Conservation (phyloP, 64 coral and sea anemone species). For the Astreopora myriophthalma region DNA sequence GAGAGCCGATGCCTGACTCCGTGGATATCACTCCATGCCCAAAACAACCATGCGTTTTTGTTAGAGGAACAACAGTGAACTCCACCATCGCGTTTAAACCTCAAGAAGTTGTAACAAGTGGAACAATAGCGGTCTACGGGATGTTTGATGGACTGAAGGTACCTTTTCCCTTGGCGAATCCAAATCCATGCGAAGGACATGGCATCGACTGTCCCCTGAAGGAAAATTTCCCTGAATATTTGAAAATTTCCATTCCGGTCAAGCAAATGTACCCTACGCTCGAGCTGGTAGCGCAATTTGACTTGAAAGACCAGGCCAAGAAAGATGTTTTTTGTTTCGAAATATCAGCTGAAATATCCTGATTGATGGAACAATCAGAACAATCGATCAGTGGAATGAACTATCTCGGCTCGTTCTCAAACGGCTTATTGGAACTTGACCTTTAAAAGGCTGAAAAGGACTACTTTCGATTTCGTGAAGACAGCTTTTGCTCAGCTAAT, state of each 20-base stretch:
- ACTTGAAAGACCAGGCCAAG: background rate
- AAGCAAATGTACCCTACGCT: background rate
- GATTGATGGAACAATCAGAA: too few species aligned
- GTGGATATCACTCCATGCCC: slow-evolving; percentile 21
- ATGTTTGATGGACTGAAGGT: background rate
- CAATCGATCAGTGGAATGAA: background rate
- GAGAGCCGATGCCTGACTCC: too few species aligned
- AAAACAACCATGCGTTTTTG: slow-evolving; percentile 10
- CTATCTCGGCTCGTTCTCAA: too few species aligned
- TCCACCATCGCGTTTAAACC: background rate
- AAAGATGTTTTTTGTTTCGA: background rate
- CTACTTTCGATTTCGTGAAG: too few species aligned
- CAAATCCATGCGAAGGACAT: background rate
- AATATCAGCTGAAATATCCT: background rate
- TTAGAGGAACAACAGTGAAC: slow-evolving; percentile 15
- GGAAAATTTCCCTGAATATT: background rate
- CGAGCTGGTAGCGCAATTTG: background rate
- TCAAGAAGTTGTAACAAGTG: background rate
- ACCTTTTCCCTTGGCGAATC: background rate
- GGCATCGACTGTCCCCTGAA: slow-evolving; percentile 35
- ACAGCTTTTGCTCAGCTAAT: too few species aligned
- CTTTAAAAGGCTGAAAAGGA: too few species aligned
- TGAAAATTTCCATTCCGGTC: background rate
- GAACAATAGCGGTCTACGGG: background rate
- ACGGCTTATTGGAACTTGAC: too few species aligned